Evolutionary conservation across 1,140 invertebrate genomes (phyloP).

Genomic region (Heliconius hewitsoni): DNA sequence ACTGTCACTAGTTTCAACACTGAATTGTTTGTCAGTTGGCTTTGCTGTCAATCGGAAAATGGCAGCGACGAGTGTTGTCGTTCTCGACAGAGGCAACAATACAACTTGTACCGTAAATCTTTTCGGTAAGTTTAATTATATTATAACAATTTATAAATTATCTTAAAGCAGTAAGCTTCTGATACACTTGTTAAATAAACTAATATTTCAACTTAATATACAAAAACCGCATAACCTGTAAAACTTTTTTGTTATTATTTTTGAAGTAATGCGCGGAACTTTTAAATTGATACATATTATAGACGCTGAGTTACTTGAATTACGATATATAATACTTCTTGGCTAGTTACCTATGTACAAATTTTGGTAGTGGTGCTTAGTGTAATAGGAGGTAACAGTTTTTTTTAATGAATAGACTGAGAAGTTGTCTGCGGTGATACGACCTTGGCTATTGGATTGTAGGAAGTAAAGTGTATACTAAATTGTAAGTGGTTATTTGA

Average conservation of each 20-base stretch:
- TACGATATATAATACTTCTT: background rate
- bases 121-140: constrained; percentile 87
- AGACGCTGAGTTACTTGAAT: background rate
- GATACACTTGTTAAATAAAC: background rate
- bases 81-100: constrained; percentile 96
- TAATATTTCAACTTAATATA: background rate
- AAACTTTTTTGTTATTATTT: constrained; percentile 74
- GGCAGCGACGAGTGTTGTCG: constrained; percentile 95
- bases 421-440: constrained; percentile 73
- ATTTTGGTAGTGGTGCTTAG: constrained; percentile 30
- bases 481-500: constrained; percentile 80
- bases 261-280: constrained; percentile 70
- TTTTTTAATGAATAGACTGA: constrained; percentile 75
- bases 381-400: constrained; percentile 68
- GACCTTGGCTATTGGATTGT: constrained; percentile 81
- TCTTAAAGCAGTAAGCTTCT: background rate
- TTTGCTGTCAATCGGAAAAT: constrained; percentile 83
- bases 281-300: constrained; percentile 51
- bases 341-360: background rate
- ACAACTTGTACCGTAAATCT: constrained; percentile 97
- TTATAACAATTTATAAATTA: constrained; percentile 27
- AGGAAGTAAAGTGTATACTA: constrained; percentile 80
- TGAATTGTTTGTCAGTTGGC: constrained; percentile 66
- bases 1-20: constrained; percentile 36
- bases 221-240: constrained; percentile 70